phyloP scores from a whole-genome alignment of 2,797 vertebrate genomes.

The Ctenopoma kingsleyae region DNA sequence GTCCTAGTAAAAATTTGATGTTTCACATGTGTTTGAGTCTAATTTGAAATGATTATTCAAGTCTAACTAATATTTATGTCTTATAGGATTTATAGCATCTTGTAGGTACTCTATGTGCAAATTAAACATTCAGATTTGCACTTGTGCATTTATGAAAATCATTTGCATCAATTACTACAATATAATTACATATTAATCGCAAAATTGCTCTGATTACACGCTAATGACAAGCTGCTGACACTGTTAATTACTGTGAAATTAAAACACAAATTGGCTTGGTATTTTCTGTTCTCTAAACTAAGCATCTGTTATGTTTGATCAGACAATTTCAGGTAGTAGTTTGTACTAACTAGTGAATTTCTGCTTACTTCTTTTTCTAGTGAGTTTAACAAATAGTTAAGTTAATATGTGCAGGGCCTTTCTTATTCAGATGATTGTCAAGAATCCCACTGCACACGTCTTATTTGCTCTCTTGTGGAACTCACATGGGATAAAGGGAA shows the following conservation, averaged over 20 bases:
- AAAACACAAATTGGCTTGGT: conserved; percentile 58
- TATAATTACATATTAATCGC: conserved; percentile 67
- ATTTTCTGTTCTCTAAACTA: conserved; percentile 33
- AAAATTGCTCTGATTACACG: conserved; percentile 66
- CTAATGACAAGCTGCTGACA: conserved; percentile 53
- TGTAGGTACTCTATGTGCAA: conserved; percentile 5
- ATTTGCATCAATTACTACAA: conserved; percentile 67
- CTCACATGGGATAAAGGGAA: conserved; percentile 68
- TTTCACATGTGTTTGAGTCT: conserved; percentile 3
- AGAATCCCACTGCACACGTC: conserved; percentile 17
- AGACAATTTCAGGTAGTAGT: neutral
- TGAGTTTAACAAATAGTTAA: neutral
- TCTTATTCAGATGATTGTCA: neutral
- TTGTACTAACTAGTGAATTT: neutral
- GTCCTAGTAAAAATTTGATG: neutral
- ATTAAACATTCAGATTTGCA: conserved; percentile 40
- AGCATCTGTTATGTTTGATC: conserved; percentile 15
- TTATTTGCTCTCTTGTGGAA: conserved; percentile 88
- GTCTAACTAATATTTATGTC: neutral
- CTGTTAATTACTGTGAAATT: conserved; percentile 72
- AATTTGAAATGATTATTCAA: conserved; percentile 6
- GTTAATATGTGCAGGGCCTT: neutral
- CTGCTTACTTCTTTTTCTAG: neutral
- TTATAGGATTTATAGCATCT: conserved; percentile 12
- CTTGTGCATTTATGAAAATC: conserved; percentile 46